Percentiles rank a stretch among this genome's conserved stretches.
Evolutionary conservation across 2,113 vertebrate species (phyloP).

Genomic region (Myiozetetes cayanensis): DNA sequence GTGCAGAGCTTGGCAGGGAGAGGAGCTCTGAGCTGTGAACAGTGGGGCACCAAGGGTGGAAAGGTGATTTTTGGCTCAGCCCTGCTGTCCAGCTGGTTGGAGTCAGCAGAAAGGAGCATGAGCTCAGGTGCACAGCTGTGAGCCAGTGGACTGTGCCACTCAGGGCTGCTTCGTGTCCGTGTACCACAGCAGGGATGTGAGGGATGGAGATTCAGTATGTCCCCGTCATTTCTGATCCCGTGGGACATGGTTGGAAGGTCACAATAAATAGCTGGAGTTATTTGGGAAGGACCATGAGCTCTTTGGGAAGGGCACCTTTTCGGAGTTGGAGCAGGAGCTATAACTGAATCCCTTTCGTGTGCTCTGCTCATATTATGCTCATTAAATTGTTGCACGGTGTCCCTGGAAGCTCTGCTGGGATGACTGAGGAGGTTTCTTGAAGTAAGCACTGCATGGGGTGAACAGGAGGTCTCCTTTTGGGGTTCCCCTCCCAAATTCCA

Average conservation of each 20-base stretch:
- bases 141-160: background rate
- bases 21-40: background rate
- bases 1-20: background rate
- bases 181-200: background rate
- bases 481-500: background rate
- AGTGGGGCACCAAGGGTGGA: accelerated
- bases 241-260: background rate
- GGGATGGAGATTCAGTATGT: background rate
- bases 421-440: background rate
- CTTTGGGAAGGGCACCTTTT: background rate
- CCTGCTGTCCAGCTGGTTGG: background rate
- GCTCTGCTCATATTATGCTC: background rate
- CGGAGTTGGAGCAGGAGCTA: background rate
- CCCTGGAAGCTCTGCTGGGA: background rate
- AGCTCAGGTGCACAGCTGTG: background rate
- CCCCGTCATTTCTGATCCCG: background rate
- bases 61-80: background rate
- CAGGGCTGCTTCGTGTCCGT: background rate
- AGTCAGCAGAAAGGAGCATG: background rate
- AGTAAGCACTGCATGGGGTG: background rate
- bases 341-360: background rate
- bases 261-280: background rate
- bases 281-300: background rate
- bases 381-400: background rate
- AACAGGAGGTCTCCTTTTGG: background rate